These are phyloP conservation scores for Megalonaias nervosa DNA, from an alignment of 1,140 invertebrate species.

Conservation along the genomic window DNA sequence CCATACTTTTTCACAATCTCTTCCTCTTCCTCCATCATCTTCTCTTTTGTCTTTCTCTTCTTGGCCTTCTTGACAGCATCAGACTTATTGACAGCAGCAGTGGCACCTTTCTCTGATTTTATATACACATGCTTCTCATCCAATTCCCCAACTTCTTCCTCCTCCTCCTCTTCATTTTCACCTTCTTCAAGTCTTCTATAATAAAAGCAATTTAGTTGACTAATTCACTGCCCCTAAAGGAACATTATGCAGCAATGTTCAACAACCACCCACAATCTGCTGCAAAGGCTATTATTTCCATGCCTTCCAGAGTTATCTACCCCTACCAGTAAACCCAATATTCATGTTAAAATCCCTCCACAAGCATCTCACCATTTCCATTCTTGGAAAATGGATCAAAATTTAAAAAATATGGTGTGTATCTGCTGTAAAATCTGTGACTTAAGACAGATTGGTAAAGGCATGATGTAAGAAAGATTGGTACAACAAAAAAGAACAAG, in stretches of 20 bases:
- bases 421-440: too few relatives aligned
- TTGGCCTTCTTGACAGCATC: slow-evolving; percentile 22
- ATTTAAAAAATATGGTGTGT: too few relatives aligned
- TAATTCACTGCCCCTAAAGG: not conserved
- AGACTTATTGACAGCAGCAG: not conserved
- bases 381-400: not conserved
- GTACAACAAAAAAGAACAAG: too few relatives aligned
- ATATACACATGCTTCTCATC: not conserved
- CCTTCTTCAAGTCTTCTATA: slow-evolving; percentile 39
- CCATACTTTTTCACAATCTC: slow-evolving; percentile 58
- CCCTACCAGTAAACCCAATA: not conserved
- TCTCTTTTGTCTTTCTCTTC: slow-evolving; percentile 67
- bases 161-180: slow-evolving; percentile 33
- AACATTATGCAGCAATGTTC: not conserved
- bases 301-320: not conserved
- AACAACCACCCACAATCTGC: not conserved
- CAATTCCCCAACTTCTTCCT: slow-evolving; percentile 35
- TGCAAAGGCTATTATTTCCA: slow-evolving; percentile 18
- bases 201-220: not conserved
- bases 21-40: slow-evolving; percentile 71
- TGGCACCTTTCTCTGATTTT: slow-evolving; percentile 7
- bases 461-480: too few relatives aligned
- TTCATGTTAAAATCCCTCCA: not conserved
- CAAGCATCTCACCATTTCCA: not conserved
- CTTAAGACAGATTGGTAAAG: too few relatives aligned